These are phyloP conservation scores for Drepana arcuata DNA, from an alignment of 1,140 invertebrate genomes.

Conservation along the genomic window DNA sequence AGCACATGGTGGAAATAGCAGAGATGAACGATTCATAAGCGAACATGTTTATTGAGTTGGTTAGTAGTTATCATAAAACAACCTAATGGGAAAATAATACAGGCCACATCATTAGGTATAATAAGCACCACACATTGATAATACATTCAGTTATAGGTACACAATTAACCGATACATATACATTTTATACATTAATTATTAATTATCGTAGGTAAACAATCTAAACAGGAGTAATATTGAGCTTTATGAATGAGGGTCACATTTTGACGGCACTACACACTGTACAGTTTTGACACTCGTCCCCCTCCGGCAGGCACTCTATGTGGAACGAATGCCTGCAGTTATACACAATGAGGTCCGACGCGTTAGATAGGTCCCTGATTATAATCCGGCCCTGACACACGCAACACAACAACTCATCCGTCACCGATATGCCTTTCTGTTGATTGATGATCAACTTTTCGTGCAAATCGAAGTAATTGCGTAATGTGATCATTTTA, in stretches of 20 bases:
- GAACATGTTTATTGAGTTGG: no score
- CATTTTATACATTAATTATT: no score
- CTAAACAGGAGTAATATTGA: no score
- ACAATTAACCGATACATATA: no score
- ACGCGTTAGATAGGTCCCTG: constrained; percentile 76
- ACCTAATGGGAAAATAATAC: no score
- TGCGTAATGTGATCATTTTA: constrained; percentile 88
- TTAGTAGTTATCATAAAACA: no score
- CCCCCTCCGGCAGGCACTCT: constrained; percentile 78
- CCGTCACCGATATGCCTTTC: constrained; percentile 80
- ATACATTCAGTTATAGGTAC: no score
- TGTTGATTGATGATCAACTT: constrained; percentile 84
- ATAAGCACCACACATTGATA: no score
- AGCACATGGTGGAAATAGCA: no score
- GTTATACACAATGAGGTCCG: constrained; percentile 86
- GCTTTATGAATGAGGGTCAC: constrained; percentile 29
- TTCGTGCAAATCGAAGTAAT: constrained; percentile 92
- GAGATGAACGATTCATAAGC: no score
- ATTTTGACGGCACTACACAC: constrained; percentile 74
- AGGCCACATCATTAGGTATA: no score
- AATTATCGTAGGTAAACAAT: no score
- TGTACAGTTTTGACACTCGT: constrained; percentile 70
- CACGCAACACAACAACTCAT: constrained; percentile 82
- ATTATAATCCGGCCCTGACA: constrained; percentile 83
- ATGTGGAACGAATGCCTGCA: constrained; percentile 93